Conservation (phyloP, 2,888 invertebrate genomes). For the Xestia ashworthii region DNA sequence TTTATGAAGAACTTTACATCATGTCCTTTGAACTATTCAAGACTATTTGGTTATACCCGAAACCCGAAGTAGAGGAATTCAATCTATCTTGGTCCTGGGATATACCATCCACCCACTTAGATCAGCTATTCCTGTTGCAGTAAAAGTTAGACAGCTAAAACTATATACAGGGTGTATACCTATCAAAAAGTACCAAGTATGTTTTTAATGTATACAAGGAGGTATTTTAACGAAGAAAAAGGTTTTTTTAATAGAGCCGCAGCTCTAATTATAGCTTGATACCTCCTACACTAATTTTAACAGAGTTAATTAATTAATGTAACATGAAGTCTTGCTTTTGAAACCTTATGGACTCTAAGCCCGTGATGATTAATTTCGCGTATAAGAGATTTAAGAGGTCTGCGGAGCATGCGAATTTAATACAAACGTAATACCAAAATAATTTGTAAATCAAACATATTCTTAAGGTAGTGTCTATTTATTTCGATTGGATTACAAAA, state of each 20-base stretch:
- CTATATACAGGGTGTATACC: background rate
- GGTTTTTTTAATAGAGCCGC: background rate
- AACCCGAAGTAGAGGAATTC: background rate
- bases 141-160: background rate
- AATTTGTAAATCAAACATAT: too few species aligned
- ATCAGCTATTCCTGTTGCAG: background rate
- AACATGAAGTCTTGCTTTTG: background rate
- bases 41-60: background rate
- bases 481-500: too few species aligned
- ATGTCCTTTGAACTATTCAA: too few species aligned
- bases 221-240: background rate
- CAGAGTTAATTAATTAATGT: background rate
- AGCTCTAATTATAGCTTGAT: background rate
- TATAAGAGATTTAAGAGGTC: background rate
- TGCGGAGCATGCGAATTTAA: too few species aligned
- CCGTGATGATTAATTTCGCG: background rate
- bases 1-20: too few species aligned
- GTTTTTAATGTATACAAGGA: background rate
- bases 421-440: too few species aligned
- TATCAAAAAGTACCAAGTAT: background rate
- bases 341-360: background rate
- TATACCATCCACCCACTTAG: background rate
- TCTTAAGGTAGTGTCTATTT: too few species aligned
- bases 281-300: background rate
- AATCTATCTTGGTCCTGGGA: background rate